phyloP scores from a whole-genome alignment of 2,888 invertebrate species.

The Andrena hattorfiana region DNA sequence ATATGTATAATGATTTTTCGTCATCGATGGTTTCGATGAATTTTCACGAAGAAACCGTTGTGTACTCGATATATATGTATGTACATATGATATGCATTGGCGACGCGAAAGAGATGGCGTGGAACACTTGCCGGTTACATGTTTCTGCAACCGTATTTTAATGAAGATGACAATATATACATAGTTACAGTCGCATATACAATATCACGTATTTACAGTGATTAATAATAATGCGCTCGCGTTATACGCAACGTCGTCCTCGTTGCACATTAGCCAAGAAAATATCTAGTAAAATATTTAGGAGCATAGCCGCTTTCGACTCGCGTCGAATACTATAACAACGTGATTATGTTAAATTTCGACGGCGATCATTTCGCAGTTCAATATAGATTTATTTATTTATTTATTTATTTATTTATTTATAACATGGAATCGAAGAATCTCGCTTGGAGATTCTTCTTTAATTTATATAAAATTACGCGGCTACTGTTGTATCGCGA shows the following conservation, averaged over 20 bases:
- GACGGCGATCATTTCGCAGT: slow-evolving; percentile 41
- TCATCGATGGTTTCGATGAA: neutral
- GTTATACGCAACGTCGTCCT: slow-evolving; percentile 20
- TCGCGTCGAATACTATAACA: slow-evolving; percentile 30
- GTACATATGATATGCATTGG: too few species aligned
- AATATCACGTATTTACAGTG: slow-evolving; percentile 79
- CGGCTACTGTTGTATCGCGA: slow-evolving; percentile 26
- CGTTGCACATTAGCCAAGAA: slow-evolving; percentile 40
- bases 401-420: too few species aligned
- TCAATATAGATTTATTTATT: slow-evolving; percentile 18
- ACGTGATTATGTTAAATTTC: slow-evolving; percentile 58
- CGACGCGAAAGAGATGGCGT: neutral
- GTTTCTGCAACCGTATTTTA: slow-evolving; percentile 71
- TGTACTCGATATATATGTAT: neutral
- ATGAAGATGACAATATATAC: slow-evolving; percentile 78
- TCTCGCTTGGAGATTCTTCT: slow-evolving; percentile 27
- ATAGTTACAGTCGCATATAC: slow-evolving; percentile 82
- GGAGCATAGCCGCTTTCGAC: slow-evolving; percentile 30
- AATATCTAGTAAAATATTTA: slow-evolving; percentile 54
- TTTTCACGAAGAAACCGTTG: neutral
- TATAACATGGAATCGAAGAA: slow-evolving; percentile 33
- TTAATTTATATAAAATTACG: slow-evolving; percentile 41
- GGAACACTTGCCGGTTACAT: neutral
- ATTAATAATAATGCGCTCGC: slow-evolving; percentile 47
- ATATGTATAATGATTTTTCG: neutral